phyloP scores from a whole-genome alignment of 2,797 vertebrate species.

The Sebastes matsubarae region DNA sequence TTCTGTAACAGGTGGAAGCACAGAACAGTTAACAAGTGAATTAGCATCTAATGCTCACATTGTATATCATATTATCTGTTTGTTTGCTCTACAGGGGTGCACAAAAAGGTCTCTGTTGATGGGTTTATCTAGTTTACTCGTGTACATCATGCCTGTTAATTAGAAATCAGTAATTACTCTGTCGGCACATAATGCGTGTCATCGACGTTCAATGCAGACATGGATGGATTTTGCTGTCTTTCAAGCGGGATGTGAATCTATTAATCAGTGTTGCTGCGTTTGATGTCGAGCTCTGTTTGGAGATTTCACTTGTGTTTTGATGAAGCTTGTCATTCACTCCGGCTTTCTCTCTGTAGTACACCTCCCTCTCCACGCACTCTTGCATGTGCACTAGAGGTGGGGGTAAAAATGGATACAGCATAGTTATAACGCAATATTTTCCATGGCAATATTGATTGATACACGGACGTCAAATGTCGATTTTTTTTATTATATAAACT shows the following conservation, averaged over 20 bases:
- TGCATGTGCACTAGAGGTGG: not conserved
- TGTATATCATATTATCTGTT: conserved; percentile 13
- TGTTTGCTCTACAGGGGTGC: conserved; percentile 13
- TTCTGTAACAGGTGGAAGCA: conserved; percentile 19
- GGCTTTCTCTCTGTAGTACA: not conserved
- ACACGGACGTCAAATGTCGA: accelerated
- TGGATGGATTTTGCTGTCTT: conserved; percentile 41
- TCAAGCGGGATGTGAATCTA: conserved; percentile 34
- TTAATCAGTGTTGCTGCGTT: conserved; percentile 16
- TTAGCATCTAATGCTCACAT: conserved; percentile 25
- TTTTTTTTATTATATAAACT: too few species aligned
- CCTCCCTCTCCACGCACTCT: not conserved
- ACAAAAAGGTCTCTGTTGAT: conserved; percentile 26
- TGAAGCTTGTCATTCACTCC: conserved; percentile 1
- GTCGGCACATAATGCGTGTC: conserved; percentile 46
- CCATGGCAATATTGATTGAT: too few species aligned
- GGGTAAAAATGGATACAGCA: too few species aligned
- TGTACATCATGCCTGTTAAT: conserved; percentile 43
- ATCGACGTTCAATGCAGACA: conserved; percentile 46
- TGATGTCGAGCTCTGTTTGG: conserved; percentile 7
- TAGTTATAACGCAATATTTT: too few species aligned
- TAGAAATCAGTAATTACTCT: conserved; percentile 50
- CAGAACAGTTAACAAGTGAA: conserved; percentile 13
- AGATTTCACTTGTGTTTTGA: conserved; percentile 13
- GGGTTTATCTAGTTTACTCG: conserved; percentile 37